These are phyloP conservation scores for Nysson spinosus DNA, from an alignment of 2,888 invertebrate genomes.

Conservation along the genomic window DNA sequence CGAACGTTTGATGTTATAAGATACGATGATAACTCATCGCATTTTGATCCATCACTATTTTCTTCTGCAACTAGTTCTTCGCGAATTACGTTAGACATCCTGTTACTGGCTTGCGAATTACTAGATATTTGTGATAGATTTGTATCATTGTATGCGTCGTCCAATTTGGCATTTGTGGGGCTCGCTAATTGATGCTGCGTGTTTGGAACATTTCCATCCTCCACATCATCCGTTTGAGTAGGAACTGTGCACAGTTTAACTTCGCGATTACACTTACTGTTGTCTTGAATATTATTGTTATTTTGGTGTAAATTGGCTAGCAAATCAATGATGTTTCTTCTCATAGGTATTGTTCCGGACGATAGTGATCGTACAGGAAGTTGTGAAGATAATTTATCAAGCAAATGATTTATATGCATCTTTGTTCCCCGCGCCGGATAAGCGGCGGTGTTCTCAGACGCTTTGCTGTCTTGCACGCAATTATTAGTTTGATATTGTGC, in stretches of 20 bases:
- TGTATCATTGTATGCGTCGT: not conserved
- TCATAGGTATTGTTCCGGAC: constrained; percentile 40
- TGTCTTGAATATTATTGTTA: constrained; percentile 54
- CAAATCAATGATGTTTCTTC: constrained; percentile 61
- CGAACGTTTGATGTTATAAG: constrained; percentile 69
- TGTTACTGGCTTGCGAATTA: constrained; percentile 36
- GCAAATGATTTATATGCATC: constrained; percentile 70
- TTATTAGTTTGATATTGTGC: constrained; percentile 26
- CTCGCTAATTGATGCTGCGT: not conserved
- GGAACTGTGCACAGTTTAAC: constrained; percentile 50
- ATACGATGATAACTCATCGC: constrained; percentile 68
- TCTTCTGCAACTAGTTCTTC: constrained; percentile 69
- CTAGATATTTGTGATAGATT: not conserved
- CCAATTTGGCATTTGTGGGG: constrained; percentile 26
- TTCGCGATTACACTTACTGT: constrained; percentile 53
- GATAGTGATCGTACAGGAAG: constrained; percentile 57
- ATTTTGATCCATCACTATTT: constrained; percentile 57
- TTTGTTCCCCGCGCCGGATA: constrained; percentile 66
- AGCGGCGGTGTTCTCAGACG: constrained; percentile 10
- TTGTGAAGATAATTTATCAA: constrained; percentile 68
- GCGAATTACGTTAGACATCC: constrained; percentile 67
- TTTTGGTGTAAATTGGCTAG: constrained; percentile 60
- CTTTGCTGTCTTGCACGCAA: constrained; percentile 12
- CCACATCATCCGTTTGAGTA: constrained; percentile 50
- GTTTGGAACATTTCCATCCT: not conserved